Conservation (phyloP, 2,797 vertebrate genomes). For the Eurystomus glaucurus region DNA sequence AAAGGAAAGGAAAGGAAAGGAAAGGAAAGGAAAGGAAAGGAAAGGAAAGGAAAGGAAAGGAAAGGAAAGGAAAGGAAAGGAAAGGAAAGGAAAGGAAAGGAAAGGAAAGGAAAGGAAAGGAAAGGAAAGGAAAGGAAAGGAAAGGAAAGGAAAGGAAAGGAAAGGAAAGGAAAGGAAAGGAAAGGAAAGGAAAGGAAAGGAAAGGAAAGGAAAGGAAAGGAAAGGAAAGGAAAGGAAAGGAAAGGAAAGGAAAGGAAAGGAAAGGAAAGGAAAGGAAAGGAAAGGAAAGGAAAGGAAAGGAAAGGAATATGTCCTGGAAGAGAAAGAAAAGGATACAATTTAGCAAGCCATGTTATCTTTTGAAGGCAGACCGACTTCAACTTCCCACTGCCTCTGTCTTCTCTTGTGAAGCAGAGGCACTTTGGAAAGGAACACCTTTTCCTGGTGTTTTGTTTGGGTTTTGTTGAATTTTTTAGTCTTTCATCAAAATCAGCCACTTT, state of each 20-base stretch:
- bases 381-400: not conserved
- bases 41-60: no score
- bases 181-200: not conserved
- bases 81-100: not conserved
- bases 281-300: no score
- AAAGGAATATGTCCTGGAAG: no score
- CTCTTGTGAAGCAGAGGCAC: not conserved
- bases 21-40: not conserved
- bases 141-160: not conserved
- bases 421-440: not conserved
- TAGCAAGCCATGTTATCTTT: not conserved
- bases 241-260: not conserved
- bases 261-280: not conserved
- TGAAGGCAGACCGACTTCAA: not conserved
- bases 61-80: no score
- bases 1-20: not conserved
- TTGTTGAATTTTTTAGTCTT: not conserved
- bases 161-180: not conserved
- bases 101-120: not conserved
- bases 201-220: not conserved
- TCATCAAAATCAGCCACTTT: not conserved
- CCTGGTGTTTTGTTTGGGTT: not conserved
- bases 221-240: not conserved
- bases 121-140: not conserved
- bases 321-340: not conserved